A percentile compares a stretch with the other conserved stretches of the same genome.
Evolutionary conservation across 2,888 invertebrate genomes (phyloP).

Genomic region (Acanthosepion pharaonis): DNA sequence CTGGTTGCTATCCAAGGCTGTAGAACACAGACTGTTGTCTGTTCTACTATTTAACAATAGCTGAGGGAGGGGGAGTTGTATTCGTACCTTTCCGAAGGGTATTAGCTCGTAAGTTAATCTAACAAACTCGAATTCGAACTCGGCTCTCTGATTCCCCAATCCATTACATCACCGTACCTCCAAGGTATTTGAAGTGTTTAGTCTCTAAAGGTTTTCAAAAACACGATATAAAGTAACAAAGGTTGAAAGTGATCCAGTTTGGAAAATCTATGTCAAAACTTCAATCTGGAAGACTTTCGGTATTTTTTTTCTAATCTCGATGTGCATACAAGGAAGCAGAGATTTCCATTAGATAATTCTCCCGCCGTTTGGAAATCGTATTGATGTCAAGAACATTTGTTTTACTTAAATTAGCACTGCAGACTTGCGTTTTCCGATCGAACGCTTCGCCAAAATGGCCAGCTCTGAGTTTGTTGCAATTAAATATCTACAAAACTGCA

Average conservation of each 20-base stretch:
- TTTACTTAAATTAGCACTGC: background rate
- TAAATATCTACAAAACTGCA: background rate
- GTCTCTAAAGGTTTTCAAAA: background rate
- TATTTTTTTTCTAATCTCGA: background rate
- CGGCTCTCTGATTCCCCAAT: too few species aligned
- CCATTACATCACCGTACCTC: too few species aligned
- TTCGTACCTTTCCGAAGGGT: too few species aligned
- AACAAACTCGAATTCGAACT: too few species aligned
- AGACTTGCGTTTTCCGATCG: background rate
- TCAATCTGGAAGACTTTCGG: background rate
- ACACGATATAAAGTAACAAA: background rate
- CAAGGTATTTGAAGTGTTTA: too few species aligned
- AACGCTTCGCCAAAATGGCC: background rate
- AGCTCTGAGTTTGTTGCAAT: background rate
- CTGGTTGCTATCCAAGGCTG: too few species aligned
- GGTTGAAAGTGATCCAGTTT: background rate
- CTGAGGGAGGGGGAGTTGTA: too few species aligned
- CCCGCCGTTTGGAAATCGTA: background rate
- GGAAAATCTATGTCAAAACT: background rate
- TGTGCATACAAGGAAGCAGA: background rate
- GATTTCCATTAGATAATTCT: background rate
- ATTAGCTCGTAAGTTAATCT: too few species aligned
- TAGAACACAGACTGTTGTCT: too few species aligned
- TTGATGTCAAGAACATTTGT: background rate
- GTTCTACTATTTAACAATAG: too few species aligned